Base-by-base conservation (phyloP, 2,888 invertebrate species). In the Lamellibrachia satsuma region DNA sequence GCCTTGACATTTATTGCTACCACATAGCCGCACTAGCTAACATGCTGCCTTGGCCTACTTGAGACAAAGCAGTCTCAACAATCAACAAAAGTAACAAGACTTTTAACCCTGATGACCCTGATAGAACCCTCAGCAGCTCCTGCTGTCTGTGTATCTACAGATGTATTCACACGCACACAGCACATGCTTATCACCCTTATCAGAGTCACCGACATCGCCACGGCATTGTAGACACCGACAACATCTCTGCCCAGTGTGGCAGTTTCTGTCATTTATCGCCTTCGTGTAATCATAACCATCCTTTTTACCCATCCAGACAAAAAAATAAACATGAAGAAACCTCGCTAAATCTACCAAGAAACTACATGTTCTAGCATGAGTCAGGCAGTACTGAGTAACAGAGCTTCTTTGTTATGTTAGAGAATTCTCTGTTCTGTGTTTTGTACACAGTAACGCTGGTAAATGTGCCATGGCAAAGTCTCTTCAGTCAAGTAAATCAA, bases 41-140 rank as follows among this genome's bases (percentile, higher is more conserved):
- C 22, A 75, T 39, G 39, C 39, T 39, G 39, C 39, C 8, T 15
- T 57, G 57, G 8, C 57, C 57, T 8, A 57, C 11, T 8, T 57
- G 57, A 57, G 57, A 11, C 39, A 39, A 39, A 39, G 39, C 39
- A 39, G 55, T 55, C 9, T 75, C 75, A 22, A 75, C 75, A 75
- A 75, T 75, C 75, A 75, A 75, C 75, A 75, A 22, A 75, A 75
- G 22, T 75, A 75, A 75, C 75, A 75, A 75, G 75, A 75, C 75
- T 22, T 75, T 75, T 15, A 15, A 75, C 75, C 75, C 22, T 15
- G 22, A 75, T 75, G 75, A 22, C 75, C 75, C 75, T 11, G 75
- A 75, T 75, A 75, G 75, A n/a, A n/a, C 3, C 6, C 75, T 75
- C 15, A n/a, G 22, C 39, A 39, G 39, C 39, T 39, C 39, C 1